A percentile compares a stretch with the other conserved stretches of the same genome.
Evolutionary conservation across 2,888 invertebrate genomes (phyloP).

Genomic region (Cephus nigrinus): DNA sequence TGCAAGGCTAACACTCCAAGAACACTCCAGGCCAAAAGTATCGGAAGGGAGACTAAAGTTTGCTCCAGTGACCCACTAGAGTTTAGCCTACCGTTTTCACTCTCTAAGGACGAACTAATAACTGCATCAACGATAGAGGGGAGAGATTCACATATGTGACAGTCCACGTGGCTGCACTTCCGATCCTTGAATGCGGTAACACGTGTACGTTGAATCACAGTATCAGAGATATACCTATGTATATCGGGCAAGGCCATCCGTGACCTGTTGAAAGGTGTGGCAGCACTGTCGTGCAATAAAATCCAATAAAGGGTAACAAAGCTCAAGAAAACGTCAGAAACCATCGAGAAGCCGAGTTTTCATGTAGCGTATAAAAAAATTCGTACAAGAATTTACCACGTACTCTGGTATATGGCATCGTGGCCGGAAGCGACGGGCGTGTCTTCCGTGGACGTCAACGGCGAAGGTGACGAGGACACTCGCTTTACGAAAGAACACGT

Average conservation of each 20-base stretch:
- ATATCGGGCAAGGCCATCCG: background rate
- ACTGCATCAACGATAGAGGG: background rate
- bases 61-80: background rate
- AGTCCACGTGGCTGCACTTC: background rate
- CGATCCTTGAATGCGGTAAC: background rate
- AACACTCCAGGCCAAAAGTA: background rate
- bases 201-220: background rate
- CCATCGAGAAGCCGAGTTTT: background rate
- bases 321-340: background rate
- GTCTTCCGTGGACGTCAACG: conserved; percentile 2
- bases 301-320: background rate
- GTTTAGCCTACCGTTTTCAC: background rate
- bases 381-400: background rate
- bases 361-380: background rate
- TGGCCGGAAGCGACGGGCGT: background rate
- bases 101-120: background rate
- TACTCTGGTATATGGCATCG: conserved; percentile 13
- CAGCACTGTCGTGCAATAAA: background rate
- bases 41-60: background rate
- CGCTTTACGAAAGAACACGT: background rate
- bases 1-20: background rate
- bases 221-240: background rate
- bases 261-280: background rate
- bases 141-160: background rate
- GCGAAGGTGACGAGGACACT: background rate